These are phyloP conservation scores for Pavo muticus DNA, from an alignment of 2,113 vertebrate species.

Conservation along the genomic window DNA sequence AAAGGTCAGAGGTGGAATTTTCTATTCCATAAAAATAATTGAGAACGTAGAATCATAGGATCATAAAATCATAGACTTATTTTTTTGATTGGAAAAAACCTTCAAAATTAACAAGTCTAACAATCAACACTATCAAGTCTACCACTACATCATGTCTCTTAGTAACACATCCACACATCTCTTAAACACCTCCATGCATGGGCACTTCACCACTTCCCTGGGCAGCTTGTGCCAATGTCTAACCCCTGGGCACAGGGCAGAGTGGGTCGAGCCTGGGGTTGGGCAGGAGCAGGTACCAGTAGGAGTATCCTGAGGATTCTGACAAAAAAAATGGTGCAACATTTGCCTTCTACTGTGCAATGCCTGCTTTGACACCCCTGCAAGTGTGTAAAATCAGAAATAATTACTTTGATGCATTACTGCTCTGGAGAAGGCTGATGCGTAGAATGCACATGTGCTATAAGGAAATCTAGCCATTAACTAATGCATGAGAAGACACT, in stretches of 20 bases:
- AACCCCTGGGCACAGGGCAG: neutral
- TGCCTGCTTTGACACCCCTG: neutral
- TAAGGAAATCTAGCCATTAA: neutral
- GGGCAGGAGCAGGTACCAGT: neutral
- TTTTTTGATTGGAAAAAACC: neutral
- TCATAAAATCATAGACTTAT: neutral
- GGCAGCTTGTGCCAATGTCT: neutral
- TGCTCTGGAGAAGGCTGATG: accelerated
- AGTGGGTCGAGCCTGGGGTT: neutral
- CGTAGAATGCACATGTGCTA: neutral
- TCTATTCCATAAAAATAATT: neutral
- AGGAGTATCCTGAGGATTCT: neutral
- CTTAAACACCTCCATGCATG: neutral
- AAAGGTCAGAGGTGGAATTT: neutral
- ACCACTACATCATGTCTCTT: neutral
- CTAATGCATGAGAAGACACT: accelerated
- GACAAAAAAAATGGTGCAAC: neutral
- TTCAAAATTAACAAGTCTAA: neutral
- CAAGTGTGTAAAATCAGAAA: neutral
- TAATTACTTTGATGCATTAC: neutral
- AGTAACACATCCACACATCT: neutral
- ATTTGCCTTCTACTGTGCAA: neutral
- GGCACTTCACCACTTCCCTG: neutral
- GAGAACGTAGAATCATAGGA: neutral
- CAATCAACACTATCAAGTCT: neutral